phyloP scores from a whole-genome alignment of 2,113 vertebrate genomes.

The Sinocyclocheilus grahami region DNA sequence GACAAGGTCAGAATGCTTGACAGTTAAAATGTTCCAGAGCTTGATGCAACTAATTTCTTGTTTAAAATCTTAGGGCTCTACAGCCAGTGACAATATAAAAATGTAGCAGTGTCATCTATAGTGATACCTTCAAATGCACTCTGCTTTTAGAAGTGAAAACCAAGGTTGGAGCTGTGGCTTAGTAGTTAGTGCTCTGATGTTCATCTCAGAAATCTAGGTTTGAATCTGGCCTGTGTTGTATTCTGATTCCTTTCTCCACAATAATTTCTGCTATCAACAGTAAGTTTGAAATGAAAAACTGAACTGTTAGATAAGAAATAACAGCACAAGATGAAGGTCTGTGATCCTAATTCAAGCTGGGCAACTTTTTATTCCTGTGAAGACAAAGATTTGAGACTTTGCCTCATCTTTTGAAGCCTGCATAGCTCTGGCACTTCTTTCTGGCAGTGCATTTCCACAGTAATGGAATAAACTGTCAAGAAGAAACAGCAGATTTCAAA shows the following conservation, averaged over 20 bases:
- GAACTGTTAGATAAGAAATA: background rate
- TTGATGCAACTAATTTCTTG: background rate
- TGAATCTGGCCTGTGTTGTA: background rate
- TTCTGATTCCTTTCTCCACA: background rate
- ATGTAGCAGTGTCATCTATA: background rate
- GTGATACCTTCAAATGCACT: background rate
- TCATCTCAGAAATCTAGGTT: background rate
- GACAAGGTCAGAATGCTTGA: constrained; percentile 20
- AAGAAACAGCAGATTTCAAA: constrained; percentile 16
- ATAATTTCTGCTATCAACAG: background rate
- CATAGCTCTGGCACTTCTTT: background rate
- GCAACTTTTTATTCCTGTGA: background rate
- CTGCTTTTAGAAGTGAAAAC: background rate
- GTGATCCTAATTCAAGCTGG: constrained; percentile 6
- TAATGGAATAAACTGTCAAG: constrained; percentile 18
- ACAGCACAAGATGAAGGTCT: background rate
- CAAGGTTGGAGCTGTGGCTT: background rate
- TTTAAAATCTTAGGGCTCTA: background rate
- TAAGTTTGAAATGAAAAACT: background rate
- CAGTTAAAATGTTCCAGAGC: constrained; percentile 32
- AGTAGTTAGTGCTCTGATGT: background rate
- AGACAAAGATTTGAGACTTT: constrained; percentile 6
- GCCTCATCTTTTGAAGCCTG: constrained; percentile 2
- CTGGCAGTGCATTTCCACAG: background rate
- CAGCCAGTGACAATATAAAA: background rate